Percentiles rank a stretch among this genome's conserved stretches.
phyloP scores from a whole-genome alignment of 2,888 invertebrate genomes.

The Patella caerulea region DNA sequence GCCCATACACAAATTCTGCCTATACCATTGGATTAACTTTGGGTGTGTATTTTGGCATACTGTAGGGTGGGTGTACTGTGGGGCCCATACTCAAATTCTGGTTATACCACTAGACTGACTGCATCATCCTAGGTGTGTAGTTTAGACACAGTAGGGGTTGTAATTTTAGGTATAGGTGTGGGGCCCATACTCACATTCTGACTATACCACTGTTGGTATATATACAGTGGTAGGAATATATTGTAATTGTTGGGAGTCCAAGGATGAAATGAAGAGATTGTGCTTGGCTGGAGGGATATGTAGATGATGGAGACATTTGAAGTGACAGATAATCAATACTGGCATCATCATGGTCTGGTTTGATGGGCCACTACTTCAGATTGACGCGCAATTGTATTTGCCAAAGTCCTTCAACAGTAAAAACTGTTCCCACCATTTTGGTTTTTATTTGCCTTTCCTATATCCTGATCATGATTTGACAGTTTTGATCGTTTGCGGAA shows the following conservation, averaged over 20 bases:
- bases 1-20: too few species aligned
- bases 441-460: constrained; percentile 10
- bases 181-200: too few species aligned
- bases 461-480: constrained; percentile 11
- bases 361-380: constrained; percentile 4
- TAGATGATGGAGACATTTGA: constrained; percentile 7
- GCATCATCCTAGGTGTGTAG: too few species aligned
- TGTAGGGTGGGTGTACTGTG: too few species aligned
- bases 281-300: not conserved
- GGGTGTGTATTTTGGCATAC: too few species aligned
- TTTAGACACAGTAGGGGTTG: too few species aligned
- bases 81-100: too few species aligned
- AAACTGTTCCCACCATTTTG: constrained; percentile 2
- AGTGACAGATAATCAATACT: constrained; percentile 7
- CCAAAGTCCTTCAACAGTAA: constrained; percentile 8
- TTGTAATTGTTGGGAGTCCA: not conserved
- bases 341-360: not conserved
- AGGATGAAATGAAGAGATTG: constrained; percentile 2
- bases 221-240: too few species aligned
- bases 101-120: too few species aligned
- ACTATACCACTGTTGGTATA: too few species aligned
- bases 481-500: not conserved
- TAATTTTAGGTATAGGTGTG: too few species aligned
- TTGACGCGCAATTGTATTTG: constrained; percentile 5
- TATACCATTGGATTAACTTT: too few species aligned